phyloP scores from a whole-genome alignment of 2,797 vertebrate species.

The Sphenopsis melanotis region DNA sequence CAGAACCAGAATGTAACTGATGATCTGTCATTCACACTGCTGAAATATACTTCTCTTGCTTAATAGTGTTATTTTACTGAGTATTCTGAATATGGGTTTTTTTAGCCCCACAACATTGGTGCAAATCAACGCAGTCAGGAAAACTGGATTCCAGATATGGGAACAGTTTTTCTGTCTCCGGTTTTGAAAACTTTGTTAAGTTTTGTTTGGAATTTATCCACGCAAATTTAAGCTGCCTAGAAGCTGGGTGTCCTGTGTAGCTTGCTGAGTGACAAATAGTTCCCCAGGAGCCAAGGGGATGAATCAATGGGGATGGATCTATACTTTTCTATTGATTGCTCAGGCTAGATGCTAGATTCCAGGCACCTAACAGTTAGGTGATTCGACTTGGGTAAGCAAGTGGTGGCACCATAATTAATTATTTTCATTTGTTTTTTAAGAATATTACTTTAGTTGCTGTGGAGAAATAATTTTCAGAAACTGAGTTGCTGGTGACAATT shows the following conservation, averaged over 20 bases:
- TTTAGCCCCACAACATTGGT: not conserved
- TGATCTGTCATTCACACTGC: not conserved
- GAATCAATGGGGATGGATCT: not conserved
- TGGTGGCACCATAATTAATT: not conserved
- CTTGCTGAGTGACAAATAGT: not conserved
- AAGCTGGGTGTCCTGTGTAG: not conserved
- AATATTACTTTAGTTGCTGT: not conserved
- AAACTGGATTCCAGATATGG: not conserved
- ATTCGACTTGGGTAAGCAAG: not conserved
- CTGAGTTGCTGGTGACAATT: not conserved
- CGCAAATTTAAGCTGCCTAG: not conserved
- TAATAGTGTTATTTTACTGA: not conserved
- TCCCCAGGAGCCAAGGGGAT: not conserved
- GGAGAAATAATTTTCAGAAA: not conserved
- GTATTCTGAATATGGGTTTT: not conserved
- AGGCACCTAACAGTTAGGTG: not conserved
- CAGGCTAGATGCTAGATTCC: not conserved
- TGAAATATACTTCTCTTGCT: not conserved
- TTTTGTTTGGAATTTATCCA: not conserved
- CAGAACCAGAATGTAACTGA: not conserved
- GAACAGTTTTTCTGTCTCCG: not conserved
- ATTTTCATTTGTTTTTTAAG: not conserved
- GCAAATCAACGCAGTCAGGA: not conserved
- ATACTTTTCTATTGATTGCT: not conserved
- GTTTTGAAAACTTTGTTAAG: not conserved